Percentiles rank a stretch among this genome's conserved stretches.
Conservation (phyloP, 2,888 invertebrate genomes). For the Microctonus aethiopoides region DNA sequence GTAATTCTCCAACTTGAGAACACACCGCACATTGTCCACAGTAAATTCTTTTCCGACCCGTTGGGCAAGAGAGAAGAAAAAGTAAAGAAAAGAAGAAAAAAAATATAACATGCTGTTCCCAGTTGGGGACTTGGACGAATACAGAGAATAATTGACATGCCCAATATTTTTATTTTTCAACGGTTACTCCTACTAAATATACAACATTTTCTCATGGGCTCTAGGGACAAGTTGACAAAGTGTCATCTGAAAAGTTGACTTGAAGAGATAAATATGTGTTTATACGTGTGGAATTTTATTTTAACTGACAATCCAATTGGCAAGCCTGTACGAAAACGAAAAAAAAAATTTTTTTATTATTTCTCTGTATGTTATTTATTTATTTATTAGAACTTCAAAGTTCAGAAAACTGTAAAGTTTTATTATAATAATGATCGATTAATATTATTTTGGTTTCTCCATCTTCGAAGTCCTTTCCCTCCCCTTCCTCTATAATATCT, state of each 20-base stretch:
- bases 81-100: not conserved
- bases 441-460: not conserved
- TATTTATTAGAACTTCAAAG: no score
- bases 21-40: slow-evolving; percentile 2
- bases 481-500: not conserved
- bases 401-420: no score
- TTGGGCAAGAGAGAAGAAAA: not conserved
- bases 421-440: slow-evolving; percentile 26
- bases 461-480: not conserved
- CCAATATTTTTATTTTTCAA: not conserved
- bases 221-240: not conserved
- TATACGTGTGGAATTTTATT: no score
- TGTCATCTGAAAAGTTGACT: not conserved
- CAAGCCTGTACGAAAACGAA: no score
- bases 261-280: not conserved
- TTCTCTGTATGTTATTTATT: no score
- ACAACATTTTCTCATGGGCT: not conserved
- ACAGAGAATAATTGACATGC: not conserved
- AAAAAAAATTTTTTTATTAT: no score
- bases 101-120: not conserved
- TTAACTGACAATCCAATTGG: no score
- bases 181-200: no score
- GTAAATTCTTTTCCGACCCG: not conserved
- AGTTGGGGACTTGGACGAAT: not conserved
- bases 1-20: slow-evolving; percentile 18